Evolutionary conservation across 1,140 invertebrate genomes (phyloP).

Genomic region (Anagrus nilaparvatae): DNA sequence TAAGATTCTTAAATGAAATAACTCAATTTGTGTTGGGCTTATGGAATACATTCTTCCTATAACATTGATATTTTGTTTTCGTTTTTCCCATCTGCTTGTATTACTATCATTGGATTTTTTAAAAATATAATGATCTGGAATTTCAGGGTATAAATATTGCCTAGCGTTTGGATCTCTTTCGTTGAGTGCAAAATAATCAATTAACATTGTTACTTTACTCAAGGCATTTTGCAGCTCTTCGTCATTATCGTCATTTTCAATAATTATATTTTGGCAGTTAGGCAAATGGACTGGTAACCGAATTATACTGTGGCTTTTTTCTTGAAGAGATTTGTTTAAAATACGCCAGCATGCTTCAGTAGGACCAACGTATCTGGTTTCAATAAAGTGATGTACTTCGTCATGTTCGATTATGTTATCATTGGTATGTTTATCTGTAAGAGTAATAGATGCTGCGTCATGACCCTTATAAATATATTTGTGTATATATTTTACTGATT

Average conservation of each 20-base stretch:
- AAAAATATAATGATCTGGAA: no score
- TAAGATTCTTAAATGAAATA: no score
- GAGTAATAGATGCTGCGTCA: slow-evolving; percentile 8
- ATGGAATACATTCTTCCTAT: no score
- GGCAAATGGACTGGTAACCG: slow-evolving; percentile 7
- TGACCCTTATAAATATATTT: slow-evolving; percentile 13
- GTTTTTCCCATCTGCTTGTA: no score
- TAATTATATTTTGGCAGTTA: slow-evolving; percentile 1
- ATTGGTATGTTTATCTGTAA: slow-evolving; percentile 3
- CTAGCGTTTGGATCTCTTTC: neutral
- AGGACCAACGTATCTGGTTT: slow-evolving; percentile 7
- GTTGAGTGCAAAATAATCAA: slow-evolving; percentile 3
- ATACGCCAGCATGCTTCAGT: slow-evolving; percentile 5
- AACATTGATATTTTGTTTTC: no score
- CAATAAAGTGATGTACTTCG: slow-evolving; percentile 5
- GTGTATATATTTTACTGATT: slow-evolving; percentile 8
- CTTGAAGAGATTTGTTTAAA: slow-evolving; percentile 2
- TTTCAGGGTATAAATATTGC: neutral
- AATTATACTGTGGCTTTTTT: slow-evolving; percentile 3
- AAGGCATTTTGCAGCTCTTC: neutral
- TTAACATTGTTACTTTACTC: neutral
- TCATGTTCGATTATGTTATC: neutral
- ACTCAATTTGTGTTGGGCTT: no score
- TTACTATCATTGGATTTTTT: no score
- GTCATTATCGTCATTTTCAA: neutral